Percentiles rank a stretch among this genome's conserved stretches.
phyloP scores from a whole-genome alignment of 2,797 vertebrate species.

The Limosa lapponica region DNA sequence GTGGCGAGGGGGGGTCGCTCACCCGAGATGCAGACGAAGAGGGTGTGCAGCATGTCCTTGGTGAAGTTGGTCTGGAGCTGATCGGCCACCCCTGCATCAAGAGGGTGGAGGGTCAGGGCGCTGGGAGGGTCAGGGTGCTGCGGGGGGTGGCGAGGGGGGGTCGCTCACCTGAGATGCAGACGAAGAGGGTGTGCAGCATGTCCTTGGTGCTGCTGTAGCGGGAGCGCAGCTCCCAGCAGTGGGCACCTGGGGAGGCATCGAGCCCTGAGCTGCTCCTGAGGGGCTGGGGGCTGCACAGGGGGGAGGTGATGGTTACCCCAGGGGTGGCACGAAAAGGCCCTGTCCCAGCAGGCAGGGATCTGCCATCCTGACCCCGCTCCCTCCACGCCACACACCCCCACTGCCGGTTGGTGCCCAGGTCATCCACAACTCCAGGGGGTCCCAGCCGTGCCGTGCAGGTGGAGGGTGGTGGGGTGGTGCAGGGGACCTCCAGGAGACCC shows the following conservation, averaged over 20 bases:
- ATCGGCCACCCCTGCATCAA: conserved; percentile 71
- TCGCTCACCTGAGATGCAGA: conserved; percentile 77
- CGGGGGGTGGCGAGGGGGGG: too few relatives aligned
- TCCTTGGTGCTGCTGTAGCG: conserved; percentile 71
- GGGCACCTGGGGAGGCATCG: fast-evolving
- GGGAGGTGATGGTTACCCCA: neutral
- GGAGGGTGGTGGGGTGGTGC: fast-evolving
- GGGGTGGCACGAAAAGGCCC: neutral
- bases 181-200: conserved; percentile 79
- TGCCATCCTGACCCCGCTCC: neutral
- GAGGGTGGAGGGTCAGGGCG: neutral
- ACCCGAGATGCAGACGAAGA: conserved; percentile 81
- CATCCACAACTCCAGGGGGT: fast-evolving
- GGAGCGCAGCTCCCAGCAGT: conserved; percentile 48
- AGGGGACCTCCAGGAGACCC: neutral
- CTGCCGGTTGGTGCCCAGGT: fast-evolving
- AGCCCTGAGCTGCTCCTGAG: neutral
- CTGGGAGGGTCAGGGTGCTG: neutral
- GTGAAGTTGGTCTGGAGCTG: conserved; percentile 81
- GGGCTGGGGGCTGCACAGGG: neutral
- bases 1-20: neutral
- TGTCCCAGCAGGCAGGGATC: neutral
- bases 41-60: conserved; percentile 77
- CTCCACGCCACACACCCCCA: fast-evolving
- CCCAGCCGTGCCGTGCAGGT: fast-evolving